These are phyloP conservation scores for Bibio marci DNA, from an alignment of 2,888 invertebrate species.

Conservation along the genomic window DNA sequence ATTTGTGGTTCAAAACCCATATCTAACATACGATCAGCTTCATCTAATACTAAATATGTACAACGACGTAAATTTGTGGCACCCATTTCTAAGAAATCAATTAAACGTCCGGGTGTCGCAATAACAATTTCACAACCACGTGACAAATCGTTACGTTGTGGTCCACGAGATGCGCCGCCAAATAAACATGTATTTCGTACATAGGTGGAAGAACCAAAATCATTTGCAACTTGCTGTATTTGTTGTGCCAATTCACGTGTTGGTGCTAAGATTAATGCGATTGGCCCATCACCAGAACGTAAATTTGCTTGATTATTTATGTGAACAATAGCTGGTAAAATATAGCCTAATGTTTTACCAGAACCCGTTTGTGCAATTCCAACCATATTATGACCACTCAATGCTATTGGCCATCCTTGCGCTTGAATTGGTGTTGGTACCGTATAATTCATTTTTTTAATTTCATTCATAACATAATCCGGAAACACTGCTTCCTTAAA, in stretches of 20 bases:
- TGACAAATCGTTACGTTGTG: conserved; percentile 51
- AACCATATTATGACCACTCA: conserved; percentile 66
- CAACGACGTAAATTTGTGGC: conserved; percentile 56
- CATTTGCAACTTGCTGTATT: conserved; percentile 63
- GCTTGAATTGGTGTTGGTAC: conserved; percentile 73
- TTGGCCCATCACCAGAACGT: conserved; percentile 65
- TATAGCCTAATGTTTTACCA: conserved; percentile 66
- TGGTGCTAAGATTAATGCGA: conserved; percentile 63
- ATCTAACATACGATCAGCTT: conserved; percentile 90
- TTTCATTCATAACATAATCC: conserved; percentile 48
- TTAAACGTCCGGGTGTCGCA: conserved; percentile 75
- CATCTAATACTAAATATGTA: conserved; percentile 76
- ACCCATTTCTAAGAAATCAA: conserved; percentile 66
- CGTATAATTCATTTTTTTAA: conserved; percentile 44
- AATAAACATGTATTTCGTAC: conserved; percentile 77
- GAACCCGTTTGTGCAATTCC: conserved; percentile 75
- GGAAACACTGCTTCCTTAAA: conserved; percentile 71
- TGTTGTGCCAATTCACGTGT: conserved; percentile 65
- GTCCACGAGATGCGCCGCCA: conserved; percentile 77
- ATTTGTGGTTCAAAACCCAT: conserved; percentile 98
- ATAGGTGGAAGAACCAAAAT: conserved; percentile 61
- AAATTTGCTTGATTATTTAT: conserved; percentile 65
- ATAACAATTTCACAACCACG: conserved; percentile 75
- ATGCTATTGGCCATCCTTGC: conserved; percentile 73
- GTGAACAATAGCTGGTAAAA: conserved; percentile 71